phyloP scores from a whole-genome alignment of 1,140 invertebrate species.

The Thaumatotibia leucotreta region DNA sequence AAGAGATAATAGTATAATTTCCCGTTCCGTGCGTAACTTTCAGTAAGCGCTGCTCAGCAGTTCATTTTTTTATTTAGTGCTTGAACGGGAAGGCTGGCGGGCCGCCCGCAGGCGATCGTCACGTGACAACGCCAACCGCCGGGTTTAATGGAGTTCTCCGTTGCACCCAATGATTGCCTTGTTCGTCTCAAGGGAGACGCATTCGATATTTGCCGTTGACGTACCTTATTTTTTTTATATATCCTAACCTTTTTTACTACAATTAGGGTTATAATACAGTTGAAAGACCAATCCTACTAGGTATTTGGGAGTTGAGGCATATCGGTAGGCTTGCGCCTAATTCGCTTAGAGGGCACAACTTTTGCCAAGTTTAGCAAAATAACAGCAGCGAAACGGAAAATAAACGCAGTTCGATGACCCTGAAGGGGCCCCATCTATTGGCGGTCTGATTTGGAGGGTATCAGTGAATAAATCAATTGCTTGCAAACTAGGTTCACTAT shows the following conservation, averaged over 20 bases:
- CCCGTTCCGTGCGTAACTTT: no score
- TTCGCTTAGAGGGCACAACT: not conserved
- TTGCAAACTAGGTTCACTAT: constrained; percentile 9
- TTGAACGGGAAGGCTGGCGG: constrained; percentile 8
- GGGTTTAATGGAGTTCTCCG: constrained; percentile 62
- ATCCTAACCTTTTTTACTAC: no score
- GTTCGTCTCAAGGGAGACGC: constrained; percentile 26
- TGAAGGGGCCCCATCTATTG: constrained; percentile 2
- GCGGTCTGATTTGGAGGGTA: constrained; percentile 23
- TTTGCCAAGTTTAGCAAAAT: not conserved
- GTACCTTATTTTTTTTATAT: not conserved
- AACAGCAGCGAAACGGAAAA: not conserved
- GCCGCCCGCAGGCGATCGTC: constrained; percentile 50
- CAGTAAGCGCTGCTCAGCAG: not conserved
- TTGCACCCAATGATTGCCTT: constrained; percentile 49
- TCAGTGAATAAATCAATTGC: constrained; percentile 36
- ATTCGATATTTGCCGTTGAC: constrained; percentile 21
- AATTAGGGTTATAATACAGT: not conserved
- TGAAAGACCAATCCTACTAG: not conserved
- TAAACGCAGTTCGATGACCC: not conserved
- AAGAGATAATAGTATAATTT: not conserved
- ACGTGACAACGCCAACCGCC: constrained; percentile 43
- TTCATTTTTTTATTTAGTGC: not conserved
- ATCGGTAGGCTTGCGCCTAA: not conserved
- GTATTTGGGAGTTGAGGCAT: not conserved